Evolutionary conservation across 2,797 vertebrate genomes (phyloP).

Genomic region (Onychomys torridus): DNA sequence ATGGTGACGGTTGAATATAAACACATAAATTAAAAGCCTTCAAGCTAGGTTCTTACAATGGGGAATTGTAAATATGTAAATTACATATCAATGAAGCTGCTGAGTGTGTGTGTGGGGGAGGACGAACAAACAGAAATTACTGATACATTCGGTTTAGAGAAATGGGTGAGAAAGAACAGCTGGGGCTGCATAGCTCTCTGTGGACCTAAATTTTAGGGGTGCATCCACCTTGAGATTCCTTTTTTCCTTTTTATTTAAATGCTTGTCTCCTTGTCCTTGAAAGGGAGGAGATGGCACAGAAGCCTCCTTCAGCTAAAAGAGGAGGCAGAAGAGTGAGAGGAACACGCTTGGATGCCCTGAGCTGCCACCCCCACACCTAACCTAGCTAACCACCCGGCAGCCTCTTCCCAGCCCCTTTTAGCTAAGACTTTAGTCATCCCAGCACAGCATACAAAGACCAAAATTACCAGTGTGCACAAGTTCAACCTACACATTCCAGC

Average conservation of each 20-base stretch:
- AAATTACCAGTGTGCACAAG: conserved; percentile 52
- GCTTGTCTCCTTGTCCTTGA: conserved; percentile 31
- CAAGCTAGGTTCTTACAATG: background rate
- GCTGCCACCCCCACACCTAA: background rate
- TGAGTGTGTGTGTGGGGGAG: background rate
- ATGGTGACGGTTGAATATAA: background rate
- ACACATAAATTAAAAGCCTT: background rate
- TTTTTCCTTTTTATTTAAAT: background rate
- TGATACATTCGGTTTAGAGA: background rate
- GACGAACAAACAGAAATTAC: background rate
- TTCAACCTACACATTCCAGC: conserved; percentile 39
- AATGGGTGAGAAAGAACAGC: background rate
- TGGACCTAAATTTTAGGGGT: background rate
- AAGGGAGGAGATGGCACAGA: background rate
- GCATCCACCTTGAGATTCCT: background rate
- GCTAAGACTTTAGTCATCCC: conserved; percentile 55
- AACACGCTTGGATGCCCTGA: background rate
- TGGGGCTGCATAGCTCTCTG: background rate
- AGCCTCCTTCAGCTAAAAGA: background rate
- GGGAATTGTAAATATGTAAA: background rate
- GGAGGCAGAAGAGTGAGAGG: background rate
- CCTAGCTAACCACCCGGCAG: background rate
- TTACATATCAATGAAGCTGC: background rate
- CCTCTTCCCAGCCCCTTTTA: conserved; percentile 42
- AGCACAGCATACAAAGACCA: conserved; percentile 29